Evolutionary conservation across 2,113 vertebrate genomes (phyloP).

Genomic region (Tautogolabrus adspersus): DNA sequence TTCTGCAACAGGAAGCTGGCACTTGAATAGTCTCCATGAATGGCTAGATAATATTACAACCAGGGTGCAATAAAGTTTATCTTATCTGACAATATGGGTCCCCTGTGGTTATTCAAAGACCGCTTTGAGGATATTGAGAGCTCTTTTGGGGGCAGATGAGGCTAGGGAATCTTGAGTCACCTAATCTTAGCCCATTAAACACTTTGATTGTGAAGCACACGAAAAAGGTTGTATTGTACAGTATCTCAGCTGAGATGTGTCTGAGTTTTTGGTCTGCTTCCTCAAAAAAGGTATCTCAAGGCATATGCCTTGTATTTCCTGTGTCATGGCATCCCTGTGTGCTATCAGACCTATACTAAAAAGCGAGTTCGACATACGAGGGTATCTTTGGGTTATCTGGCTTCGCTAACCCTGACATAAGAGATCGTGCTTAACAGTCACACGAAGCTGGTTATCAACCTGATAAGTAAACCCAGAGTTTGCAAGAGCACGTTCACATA

Average conservation of each 20-base stretch:
- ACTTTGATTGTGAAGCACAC: not conserved
- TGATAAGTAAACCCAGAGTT: too few relatives aligned
- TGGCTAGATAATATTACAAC: conserved; percentile 63
- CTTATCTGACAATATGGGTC: conserved; percentile 55
- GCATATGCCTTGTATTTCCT: conserved; percentile 40
- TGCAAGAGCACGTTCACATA: too few relatives aligned
- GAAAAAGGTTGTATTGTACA: conserved; percentile 1
- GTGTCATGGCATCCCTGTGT: conserved; percentile 2
- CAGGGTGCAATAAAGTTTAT: conserved; percentile 59
- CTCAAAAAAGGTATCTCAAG: not conserved
- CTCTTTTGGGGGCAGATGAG: conserved; percentile 17
- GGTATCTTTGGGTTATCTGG: too few relatives aligned
- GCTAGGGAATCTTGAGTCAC: conserved; percentile 3
- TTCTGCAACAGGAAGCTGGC: conserved; percentile 51
- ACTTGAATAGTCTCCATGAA: conserved; percentile 55
- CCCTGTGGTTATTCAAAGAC: conserved; percentile 56
- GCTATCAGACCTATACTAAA: conserved; percentile 1
- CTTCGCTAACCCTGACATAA: too few relatives aligned
- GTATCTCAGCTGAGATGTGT: not conserved
- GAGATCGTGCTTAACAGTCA: too few relatives aligned
- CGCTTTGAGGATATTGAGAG: conserved; percentile 18
- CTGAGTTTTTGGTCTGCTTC: not conserved
- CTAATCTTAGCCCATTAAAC: not conserved
- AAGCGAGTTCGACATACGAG: too few relatives aligned
- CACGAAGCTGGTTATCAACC: too few relatives aligned